Evolutionary conservation across 2,797 vertebrate species (phyloP), one percentile per base, ranked within the genome.

Genomic region (Phoebastria nigripes): DNA sequence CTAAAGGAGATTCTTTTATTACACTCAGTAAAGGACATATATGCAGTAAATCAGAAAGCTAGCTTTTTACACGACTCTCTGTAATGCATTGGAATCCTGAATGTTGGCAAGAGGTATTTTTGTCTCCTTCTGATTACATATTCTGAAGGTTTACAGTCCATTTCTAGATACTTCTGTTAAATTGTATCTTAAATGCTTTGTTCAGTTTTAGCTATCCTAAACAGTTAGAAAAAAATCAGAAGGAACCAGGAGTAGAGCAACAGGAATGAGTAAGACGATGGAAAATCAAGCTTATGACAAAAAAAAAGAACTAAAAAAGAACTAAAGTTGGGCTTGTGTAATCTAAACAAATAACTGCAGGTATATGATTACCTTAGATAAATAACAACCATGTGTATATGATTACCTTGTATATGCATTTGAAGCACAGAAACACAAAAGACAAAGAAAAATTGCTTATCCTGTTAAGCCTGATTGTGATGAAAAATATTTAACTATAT

Each of bases 21-120:
- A 46, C 26, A 61, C 24, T 78, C 44, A 47, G 15, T 52, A 91
- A 93, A 96, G 82, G 84, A 87, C 89, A 87, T 65, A 51, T 3
- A 24, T n/a, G 54, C 41, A 92, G 24, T 96, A 89, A 94, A 95
- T 93, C 87, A 94, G 76, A 77, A 85, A 91, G 13, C 6, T 71
- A 89, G 39, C 7, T 52, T 87, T 79, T 92, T 70, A 73, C 22
- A 52, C 2, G 4, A 41, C 24, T 62, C 15, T 71, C 37, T 49
- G 15, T 69, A 56, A 46, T 37, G 15, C 15, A 21, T 3, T 78
- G 26, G 15, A 83, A 85, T 74, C 26, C 44, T 78, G 15, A 74
- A 74, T 17, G 13, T 8, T 83, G 47, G 15, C 39, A 91, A 63
- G 31, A 77, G 4, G 2, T 41, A 47, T 28, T 82, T 93, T 76